A percentile compares a stretch with the other conserved stretches of the same genome.
phyloP scores from a whole-genome alignment of 2,888 invertebrate genomes.

The Xylophagus ater region DNA sequence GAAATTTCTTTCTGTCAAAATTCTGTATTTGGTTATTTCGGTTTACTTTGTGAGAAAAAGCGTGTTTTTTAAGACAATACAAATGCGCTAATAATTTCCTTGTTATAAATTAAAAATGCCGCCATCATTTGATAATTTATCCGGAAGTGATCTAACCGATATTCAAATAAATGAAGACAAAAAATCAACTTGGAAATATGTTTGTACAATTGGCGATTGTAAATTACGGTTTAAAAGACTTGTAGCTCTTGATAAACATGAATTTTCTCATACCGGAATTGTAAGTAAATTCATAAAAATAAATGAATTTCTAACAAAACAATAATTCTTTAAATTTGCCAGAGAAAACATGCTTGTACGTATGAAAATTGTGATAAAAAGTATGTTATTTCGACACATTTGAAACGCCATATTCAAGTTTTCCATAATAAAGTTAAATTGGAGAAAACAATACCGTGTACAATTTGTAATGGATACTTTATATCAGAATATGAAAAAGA shows the following conservation, averaged over 20 bases:
- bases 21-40: too few relatives aligned
- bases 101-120: too few relatives aligned
- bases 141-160: too few relatives aligned
- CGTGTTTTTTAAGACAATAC: too few relatives aligned
- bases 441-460: slow-evolving; percentile 3
- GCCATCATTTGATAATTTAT: too few relatives aligned
- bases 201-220: slow-evolving; percentile 42
- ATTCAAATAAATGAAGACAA: too few relatives aligned
- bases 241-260: slow-evolving; percentile 45
- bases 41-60: too few relatives aligned
- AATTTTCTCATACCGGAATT: slow-evolving; percentile 45
- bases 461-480: slow-evolving; percentile 1
- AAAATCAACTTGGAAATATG: too few relatives aligned
- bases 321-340: slow-evolving; percentile 1
- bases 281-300: slow-evolving; percentile 36
- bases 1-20: too few relatives aligned
- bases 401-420: slow-evolving; percentile 47
- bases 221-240: slow-evolving; percentile 42
- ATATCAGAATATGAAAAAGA: slow-evolving; percentile 31
- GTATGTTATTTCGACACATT: slow-evolving; percentile 49
- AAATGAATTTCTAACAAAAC: slow-evolving; percentile 12
- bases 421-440: slow-evolving; percentile 35
- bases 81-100: too few relatives aligned
- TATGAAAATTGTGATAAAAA: slow-evolving; percentile 48
- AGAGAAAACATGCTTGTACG: slow-evolving; percentile 48